These are phyloP conservation scores for Furcula furcula DNA, from an alignment of 2,888 invertebrate species.

Conservation along the genomic window DNA sequence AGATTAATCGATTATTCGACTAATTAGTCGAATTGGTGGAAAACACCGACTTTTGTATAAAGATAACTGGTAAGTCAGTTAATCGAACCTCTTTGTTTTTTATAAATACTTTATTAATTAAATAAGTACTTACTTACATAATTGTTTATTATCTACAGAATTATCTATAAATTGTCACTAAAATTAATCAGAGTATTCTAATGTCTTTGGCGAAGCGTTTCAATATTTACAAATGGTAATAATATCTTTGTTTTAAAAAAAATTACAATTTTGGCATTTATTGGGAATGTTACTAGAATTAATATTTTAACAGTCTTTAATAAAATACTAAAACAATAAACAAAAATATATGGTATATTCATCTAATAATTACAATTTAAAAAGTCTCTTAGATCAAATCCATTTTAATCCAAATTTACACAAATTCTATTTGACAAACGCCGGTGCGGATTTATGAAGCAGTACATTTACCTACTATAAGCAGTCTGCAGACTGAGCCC, in stretches of 20 bases:
- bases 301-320: conserved; percentile 31
- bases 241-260: conserved; percentile 25
- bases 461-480: too few relatives aligned
- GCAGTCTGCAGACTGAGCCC: too few relatives aligned
- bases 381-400: conserved; percentile 33
- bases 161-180: conserved; percentile 28
- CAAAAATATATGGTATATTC: conserved; percentile 16
- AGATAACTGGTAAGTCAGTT: too few relatives aligned
- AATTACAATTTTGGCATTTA: conserved; percentile 27
- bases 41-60: too few relatives aligned
- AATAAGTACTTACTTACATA: background rate
- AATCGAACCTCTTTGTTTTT: too few relatives aligned
- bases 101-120: too few relatives aligned
- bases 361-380: conserved; percentile 26
- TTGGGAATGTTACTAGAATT: conserved; percentile 22
- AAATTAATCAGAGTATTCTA: conserved; percentile 54
- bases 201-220: conserved; percentile 64
- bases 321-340: conserved; percentile 21
- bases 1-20: too few relatives aligned
- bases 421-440: too few relatives aligned
- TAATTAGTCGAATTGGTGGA: too few relatives aligned
- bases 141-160: conserved; percentile 22
- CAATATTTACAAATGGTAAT: conserved; percentile 56
- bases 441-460: too few relatives aligned
- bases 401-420: too few relatives aligned